Conservation (phyloP, 1,140 invertebrate species). For the Centruroides sculpturatus region DNA sequence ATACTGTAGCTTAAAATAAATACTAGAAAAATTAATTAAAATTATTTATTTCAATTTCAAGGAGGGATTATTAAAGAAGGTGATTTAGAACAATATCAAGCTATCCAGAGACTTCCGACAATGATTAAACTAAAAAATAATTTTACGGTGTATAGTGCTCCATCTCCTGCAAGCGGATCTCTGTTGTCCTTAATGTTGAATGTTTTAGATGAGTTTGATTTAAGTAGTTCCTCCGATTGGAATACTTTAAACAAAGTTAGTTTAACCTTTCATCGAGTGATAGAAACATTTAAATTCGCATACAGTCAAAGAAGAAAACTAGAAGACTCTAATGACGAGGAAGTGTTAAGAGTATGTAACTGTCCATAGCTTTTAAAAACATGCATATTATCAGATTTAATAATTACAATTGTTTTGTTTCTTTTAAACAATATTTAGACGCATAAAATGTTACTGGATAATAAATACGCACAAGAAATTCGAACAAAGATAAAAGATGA, state of each 20-base stretch:
- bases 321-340: constrained; percentile 26
- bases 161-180: constrained; percentile 54
- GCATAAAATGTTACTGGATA: background rate
- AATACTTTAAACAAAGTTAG: too few relatives aligned
- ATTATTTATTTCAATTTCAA: background rate
- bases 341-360: too few relatives aligned
- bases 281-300: constrained; percentile 39
- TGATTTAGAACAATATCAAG: constrained; percentile 22
- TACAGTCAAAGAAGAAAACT: constrained; percentile 33
- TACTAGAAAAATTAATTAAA: too few relatives aligned
- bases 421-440: constrained; percentile 1
- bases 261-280: constrained; percentile 25
- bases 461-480: constrained; percentile 8
- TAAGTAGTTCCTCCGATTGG: too few relatives aligned
- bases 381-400: too few relatives aligned
- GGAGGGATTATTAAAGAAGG: constrained; percentile 24
- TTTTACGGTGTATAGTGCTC: constrained; percentile 5
- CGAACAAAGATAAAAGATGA: constrained; percentile 36
- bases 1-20: too few relatives aligned
- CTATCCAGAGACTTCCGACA: background rate
- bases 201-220: constrained; percentile 52
- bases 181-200: constrained; percentile 67
- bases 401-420: background rate
- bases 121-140: background rate
- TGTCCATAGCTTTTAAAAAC: too few relatives aligned